Conservation (phyloP, 2,888 invertebrate genomes). For the Agrilus biguttatus region DNA sequence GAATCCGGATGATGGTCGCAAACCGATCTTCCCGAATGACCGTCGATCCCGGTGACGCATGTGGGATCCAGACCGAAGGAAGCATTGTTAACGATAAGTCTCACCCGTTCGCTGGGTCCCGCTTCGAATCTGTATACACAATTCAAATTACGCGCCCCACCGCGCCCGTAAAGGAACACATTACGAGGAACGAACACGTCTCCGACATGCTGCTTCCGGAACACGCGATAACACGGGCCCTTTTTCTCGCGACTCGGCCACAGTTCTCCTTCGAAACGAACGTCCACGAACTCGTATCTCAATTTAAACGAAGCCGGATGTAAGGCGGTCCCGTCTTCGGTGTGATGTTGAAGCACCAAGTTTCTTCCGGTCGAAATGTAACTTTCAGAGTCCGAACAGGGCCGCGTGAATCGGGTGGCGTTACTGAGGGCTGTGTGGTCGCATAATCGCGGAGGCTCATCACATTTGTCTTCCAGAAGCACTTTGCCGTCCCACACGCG, state of each 20-base stretch:
- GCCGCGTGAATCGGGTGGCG: constrained; percentile 59
- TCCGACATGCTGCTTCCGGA: constrained; percentile 46
- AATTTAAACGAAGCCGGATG: constrained; percentile 59
- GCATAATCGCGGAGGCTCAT: constrained; percentile 66
- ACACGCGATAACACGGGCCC: constrained; percentile 44
- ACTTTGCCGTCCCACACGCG: constrained; percentile 62
- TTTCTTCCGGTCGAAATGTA: constrained; percentile 47
- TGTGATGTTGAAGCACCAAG: constrained; percentile 38
- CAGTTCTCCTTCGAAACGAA: constrained; percentile 55
- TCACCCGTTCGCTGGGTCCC: constrained; percentile 44
- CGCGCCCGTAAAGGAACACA: constrained; percentile 71
- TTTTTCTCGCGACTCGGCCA: constrained; percentile 31
- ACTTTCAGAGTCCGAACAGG: constrained; percentile 66
- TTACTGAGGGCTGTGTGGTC: constrained; percentile 66
- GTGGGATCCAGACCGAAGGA: constrained; percentile 52
- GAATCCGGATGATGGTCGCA: constrained; percentile 32
- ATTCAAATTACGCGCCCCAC: constrained; percentile 61
- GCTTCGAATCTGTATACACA: constrained; percentile 67
- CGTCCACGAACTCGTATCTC: constrained; percentile 75
- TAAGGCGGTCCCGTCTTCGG: constrained; percentile 61
- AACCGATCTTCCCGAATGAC: constrained; percentile 53
- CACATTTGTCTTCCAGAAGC: constrained; percentile 57
- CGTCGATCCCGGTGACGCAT: constrained; percentile 57
- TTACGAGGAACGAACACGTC: constrained; percentile 54
- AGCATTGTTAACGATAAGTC: constrained; percentile 53